phyloP scores from a whole-genome alignment of 1,140 invertebrate genomes.

The Proales similis region DNA sequence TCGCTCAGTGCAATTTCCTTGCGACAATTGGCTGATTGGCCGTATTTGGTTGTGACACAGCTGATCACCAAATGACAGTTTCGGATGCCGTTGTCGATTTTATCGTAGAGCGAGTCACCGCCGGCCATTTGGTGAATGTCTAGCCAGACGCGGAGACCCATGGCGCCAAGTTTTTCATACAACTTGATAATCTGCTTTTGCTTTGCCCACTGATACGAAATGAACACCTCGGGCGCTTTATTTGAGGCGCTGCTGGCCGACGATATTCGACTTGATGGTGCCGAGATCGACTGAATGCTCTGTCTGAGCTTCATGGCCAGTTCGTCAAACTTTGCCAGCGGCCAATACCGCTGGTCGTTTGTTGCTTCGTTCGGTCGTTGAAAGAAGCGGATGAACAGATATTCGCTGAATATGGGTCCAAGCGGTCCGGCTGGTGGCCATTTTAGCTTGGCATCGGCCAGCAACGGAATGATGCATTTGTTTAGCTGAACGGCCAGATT shows the following conservation, averaged over 20 bases:
- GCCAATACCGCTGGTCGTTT: slow-evolving; percentile 43
- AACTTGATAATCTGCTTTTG: slow-evolving; percentile 45
- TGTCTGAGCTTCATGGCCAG: slow-evolving; percentile 45
- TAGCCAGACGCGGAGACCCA: slow-evolving; percentile 47
- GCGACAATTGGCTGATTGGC: slow-evolving; percentile 46
- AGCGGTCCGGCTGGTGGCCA: slow-evolving; percentile 49
- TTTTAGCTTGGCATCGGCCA: slow-evolving; percentile 44
- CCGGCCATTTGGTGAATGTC: slow-evolving; percentile 51
- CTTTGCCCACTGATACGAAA: slow-evolving; percentile 50
- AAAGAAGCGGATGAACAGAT: slow-evolving; percentile 46
- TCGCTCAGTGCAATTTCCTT: slow-evolving; percentile 46
- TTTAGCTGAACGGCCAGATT: slow-evolving; percentile 45
- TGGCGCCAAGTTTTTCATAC: slow-evolving; percentile 41
- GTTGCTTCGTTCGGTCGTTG: slow-evolving; percentile 40
- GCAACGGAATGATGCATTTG: slow-evolving; percentile 47
- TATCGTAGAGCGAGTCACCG: slow-evolving; percentile 49
- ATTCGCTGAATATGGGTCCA: slow-evolving; percentile 50
- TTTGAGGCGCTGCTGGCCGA: slow-evolving; percentile 31
- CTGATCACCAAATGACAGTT: slow-evolving; percentile 44
- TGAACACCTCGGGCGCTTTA: slow-evolving; percentile 42
- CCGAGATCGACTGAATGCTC: slow-evolving; percentile 2
- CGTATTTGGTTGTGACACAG: slow-evolving; percentile 48
- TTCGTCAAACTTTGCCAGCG: slow-evolving; percentile 45
- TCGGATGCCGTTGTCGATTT: slow-evolving; percentile 48
- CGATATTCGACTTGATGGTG: slow-evolving; percentile 41